Evolutionary conservation across 2,888 invertebrate genomes (phyloP), one percentile per base, ranked within the genome.

Genomic region (Myopa testacea): DNA sequence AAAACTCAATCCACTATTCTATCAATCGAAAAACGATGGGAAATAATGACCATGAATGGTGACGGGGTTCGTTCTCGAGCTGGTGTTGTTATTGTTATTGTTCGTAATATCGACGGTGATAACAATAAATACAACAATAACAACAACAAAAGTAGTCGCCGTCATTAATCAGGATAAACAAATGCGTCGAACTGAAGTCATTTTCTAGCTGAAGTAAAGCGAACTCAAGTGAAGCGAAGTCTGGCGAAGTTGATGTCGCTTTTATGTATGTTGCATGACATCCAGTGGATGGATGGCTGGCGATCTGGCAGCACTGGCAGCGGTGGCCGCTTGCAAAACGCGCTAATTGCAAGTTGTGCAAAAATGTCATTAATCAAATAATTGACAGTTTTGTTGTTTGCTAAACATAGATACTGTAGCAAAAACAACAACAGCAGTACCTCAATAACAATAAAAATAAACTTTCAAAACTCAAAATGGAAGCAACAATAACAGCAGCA

Each of bases 341-440:
- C 34, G 60, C 72, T 72, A 72, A 72, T 72, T 62, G 72, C 72
- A 62, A 45, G 58, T 72, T 72, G 62, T 72, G 72, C 72, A 72
- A 72, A 70, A 72, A 85, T 84, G 85, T 86, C 87, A 86, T 86
- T 86, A 85, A 86, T 86, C 86, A 87, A 87, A 83, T 83, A 85
- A 87, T 87, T 86, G 86, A 87, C 86, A 86, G 85, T 87, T 87
- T 87, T 87, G 87, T 86, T 26, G 26, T 26, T 26, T 26, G 26
- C 26, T 85, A 86, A 86, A 84, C 86, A 83, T 84, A 84, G 84
- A 84, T 70, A 63, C 38, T 60, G 58, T 3, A 45, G 26, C 67
- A 68, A 62, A 52, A 6, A 38, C 67, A 69, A 68, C 76, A 80
- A 40, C 62, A 26, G 38, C 45, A 45, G 26, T 3, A 74, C 8